phyloP scores from a whole-genome alignment of 2,888 invertebrate genomes.

The Balanococcus diminutus region DNA sequence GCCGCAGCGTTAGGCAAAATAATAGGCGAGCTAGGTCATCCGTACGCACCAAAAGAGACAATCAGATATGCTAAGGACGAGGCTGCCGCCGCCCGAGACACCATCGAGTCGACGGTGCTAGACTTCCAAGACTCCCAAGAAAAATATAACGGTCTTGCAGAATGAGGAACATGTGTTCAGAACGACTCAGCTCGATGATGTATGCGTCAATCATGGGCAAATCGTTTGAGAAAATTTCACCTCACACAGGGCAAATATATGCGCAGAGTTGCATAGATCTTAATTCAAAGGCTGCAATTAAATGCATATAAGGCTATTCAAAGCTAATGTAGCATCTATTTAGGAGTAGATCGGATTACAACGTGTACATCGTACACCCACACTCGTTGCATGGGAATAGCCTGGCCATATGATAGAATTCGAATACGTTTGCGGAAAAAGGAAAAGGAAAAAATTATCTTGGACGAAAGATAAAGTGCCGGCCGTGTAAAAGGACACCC shows the following conservation, averaged over 20 bases:
- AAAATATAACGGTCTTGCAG: background rate
- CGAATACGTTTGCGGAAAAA: conserved; percentile 14
- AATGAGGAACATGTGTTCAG: background rate
- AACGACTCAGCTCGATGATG: background rate
- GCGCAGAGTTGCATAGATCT: background rate
- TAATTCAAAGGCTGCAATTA: background rate
- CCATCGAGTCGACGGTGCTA: too few relatives aligned
- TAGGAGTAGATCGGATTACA: background rate
- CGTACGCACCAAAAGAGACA: background rate
- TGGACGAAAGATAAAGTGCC: background rate
- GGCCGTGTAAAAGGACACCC: too few relatives aligned
- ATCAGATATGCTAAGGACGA: background rate
- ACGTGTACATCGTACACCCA: background rate
- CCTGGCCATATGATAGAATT: background rate
- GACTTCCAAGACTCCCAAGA: too few relatives aligned
- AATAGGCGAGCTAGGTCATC: background rate
- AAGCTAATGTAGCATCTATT: background rate
- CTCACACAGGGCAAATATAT: background rate
- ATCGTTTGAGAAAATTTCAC: background rate
- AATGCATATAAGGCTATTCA: background rate
- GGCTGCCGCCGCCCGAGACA: background rate
- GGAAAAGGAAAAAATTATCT: background rate
- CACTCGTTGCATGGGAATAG: background rate
- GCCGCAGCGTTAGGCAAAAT: background rate
- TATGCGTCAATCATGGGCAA: background rate